Percentiles rank a stretch among this genome's conserved stretches.
Evolutionary conservation across 2,113 vertebrate species (phyloP).

Genomic region (Chaetura pelagica): DNA sequence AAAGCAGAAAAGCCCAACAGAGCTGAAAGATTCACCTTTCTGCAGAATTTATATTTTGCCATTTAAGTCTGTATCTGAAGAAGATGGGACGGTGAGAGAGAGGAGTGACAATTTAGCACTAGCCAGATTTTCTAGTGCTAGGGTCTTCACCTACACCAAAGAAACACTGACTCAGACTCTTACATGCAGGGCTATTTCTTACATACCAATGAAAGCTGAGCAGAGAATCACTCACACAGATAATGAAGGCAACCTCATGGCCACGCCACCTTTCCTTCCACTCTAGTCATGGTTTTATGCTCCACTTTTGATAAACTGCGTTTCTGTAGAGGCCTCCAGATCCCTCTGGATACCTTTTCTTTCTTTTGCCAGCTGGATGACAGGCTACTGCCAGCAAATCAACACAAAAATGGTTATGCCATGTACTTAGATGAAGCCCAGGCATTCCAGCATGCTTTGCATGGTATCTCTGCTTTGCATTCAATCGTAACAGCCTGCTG

Average conservation of each 20-base stretch:
- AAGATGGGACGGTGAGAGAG: not conserved
- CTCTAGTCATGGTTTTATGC: not conserved
- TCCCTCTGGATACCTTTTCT: not conserved
- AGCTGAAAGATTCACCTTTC: not conserved
- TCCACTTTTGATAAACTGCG: not conserved
- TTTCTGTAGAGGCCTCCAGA: not conserved
- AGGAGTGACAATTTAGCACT: not conserved
- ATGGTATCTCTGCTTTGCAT: not conserved
- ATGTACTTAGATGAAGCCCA: not conserved
- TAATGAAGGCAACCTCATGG: not conserved
- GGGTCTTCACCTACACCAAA: not conserved
- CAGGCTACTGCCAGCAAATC: not conserved
- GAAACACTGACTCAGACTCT: not conserved
- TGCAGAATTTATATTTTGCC: not conserved
- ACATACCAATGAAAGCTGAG: not conserved
- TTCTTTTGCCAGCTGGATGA: not conserved
- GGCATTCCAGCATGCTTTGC: not conserved
- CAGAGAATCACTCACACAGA: not conserved
- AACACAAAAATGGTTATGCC: not conserved
- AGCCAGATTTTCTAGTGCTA: not conserved
- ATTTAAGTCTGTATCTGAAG: not conserved
- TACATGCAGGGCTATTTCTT: not conserved
- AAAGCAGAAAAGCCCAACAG: not conserved
- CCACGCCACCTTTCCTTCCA: not conserved
- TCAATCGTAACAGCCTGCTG: not conserved